Evolutionary conservation across 2,888 invertebrate species (phyloP).

Genomic region (Parasteatoda lunata): DNA sequence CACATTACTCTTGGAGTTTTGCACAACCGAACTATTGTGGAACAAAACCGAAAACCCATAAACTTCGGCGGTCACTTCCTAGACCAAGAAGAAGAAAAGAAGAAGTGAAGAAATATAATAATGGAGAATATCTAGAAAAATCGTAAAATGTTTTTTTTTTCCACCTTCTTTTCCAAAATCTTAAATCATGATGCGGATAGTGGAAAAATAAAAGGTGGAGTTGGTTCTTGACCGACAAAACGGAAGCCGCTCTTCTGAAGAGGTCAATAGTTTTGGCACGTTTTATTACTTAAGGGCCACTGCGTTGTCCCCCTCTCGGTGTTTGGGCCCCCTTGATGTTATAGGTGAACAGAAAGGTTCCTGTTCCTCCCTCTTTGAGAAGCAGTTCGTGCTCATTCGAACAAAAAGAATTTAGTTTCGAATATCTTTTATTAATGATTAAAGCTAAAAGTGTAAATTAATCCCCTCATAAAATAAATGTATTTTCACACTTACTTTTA

Average conservation of each 20-base stretch:
- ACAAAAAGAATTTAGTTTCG: too few species aligned
- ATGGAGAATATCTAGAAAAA: constrained; percentile 23
- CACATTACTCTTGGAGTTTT: too few species aligned
- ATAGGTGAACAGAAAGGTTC: constrained; percentile 9
- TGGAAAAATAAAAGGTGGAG: constrained; percentile 5
- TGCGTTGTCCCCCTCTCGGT: background rate
- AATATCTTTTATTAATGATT: too few species aligned
- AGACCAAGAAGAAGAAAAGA: background rate
- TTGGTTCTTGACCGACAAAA: constrained; percentile 36
- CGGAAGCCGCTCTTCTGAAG: constrained; percentile 50
- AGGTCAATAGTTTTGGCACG: constrained; percentile 47
- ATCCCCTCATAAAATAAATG: too few species aligned
- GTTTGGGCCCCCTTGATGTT: constrained; percentile 29
- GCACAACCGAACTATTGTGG: background rate
- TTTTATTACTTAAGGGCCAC: constrained; percentile 40
- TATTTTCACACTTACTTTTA: too few species aligned
- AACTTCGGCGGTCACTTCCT: constrained; percentile 13
- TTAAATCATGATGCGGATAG: constrained; percentile 25
- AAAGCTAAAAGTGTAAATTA: too few species aligned
- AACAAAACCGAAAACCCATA: constrained; percentile 18
- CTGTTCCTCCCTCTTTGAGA: background rate
- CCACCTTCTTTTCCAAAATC: background rate
- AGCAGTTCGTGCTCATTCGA: background rate
- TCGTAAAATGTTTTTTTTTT: constrained; percentile 33
- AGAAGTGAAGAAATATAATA: background rate